These are phyloP conservation scores for Leptopilina syphax DNA, from an alignment of 2,888 invertebrate genomes.

Conservation along the genomic window DNA sequence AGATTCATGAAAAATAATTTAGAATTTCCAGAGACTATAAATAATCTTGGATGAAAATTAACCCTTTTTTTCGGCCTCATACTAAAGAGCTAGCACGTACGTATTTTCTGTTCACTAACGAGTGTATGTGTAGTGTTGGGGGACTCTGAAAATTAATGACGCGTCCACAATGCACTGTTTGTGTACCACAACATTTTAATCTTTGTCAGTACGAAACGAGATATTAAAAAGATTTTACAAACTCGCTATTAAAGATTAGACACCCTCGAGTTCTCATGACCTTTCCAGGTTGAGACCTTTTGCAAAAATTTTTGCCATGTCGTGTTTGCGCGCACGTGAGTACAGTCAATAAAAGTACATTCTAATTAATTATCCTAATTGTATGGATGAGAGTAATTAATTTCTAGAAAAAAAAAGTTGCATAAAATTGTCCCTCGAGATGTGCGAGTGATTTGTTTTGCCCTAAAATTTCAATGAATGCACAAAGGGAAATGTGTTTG, in stretches of 20 bases:
- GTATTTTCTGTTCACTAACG: too few species aligned
- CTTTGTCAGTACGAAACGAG: conserved; percentile 59
- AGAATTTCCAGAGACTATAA: too few species aligned
- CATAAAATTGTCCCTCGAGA: too few species aligned
- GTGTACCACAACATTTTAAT: conserved; percentile 62
- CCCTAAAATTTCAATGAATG: conserved; percentile 37
- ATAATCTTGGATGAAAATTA: background rate
- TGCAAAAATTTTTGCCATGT: background rate
- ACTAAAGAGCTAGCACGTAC: too few species aligned
- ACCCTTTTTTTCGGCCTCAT: background rate
- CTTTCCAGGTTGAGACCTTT: background rate
- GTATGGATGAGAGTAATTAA: too few species aligned
- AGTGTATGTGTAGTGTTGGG: conserved; percentile 29
- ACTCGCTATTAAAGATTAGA: background rate
- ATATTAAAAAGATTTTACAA: conserved; percentile 44
- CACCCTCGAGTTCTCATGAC: conserved; percentile 11
- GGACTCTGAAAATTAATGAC: conserved; percentile 58
- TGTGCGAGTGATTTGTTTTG: conserved; percentile 19
- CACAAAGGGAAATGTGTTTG: background rate
- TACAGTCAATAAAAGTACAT: too few species aligned
- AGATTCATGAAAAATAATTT: too few species aligned
- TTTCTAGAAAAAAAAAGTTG: too few species aligned
- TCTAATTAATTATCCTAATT: too few species aligned
- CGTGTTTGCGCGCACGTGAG: too few species aligned
- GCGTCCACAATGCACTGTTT: conserved; percentile 58